Percentiles rank a stretch among this genome's conserved stretches.
Evolutionary conservation across 1,140 invertebrate species (phyloP).

Genomic region (Paraescarpia echinospica): DNA sequence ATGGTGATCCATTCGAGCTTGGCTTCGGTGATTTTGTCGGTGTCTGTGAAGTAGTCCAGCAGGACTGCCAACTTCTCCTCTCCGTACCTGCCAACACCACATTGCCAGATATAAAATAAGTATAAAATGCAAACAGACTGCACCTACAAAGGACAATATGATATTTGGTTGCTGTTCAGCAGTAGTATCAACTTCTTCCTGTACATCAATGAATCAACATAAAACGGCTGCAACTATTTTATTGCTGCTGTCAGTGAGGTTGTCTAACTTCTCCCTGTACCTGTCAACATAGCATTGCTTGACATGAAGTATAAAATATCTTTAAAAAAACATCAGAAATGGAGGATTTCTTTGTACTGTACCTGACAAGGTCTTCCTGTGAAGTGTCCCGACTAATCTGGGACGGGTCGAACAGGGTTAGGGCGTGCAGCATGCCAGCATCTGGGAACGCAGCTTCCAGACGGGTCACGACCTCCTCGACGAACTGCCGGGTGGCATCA

Average conservation of each 20-base stretch:
- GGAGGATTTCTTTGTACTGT: not conserved
- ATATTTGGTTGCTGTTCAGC: not conserved
- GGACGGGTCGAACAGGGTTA: slow-evolving; percentile 4
- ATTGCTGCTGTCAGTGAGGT: not conserved
- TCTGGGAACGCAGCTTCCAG: not conserved
- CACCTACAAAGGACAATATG: not conserved
- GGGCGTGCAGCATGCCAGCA: slow-evolving; percentile 10
- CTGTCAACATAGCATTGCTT: not conserved
- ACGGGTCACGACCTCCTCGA: not conserved
- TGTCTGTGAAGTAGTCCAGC: slow-evolving; percentile 11
- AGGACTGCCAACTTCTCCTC: not conserved
- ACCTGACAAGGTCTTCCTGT: slow-evolving; percentile 12
- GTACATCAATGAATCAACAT: not conserved
- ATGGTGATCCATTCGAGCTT: not conserved
- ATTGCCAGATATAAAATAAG: slow-evolving; percentile 1
- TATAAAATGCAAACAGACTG: not conserved
- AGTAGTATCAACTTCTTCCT: not conserved
- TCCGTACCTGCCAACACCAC: not conserved
- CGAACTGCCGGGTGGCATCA: not conserved
- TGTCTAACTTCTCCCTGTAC: slow-evolving; percentile 10
- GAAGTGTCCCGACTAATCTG: not conserved
- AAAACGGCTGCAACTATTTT: not conserved
- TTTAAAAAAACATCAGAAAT: no score
- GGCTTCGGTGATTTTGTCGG: not conserved
- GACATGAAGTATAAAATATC: not conserved